Base-by-base conservation (phyloP, 2,797 vertebrate genomes). In the Sus cebifrons region DNA sequence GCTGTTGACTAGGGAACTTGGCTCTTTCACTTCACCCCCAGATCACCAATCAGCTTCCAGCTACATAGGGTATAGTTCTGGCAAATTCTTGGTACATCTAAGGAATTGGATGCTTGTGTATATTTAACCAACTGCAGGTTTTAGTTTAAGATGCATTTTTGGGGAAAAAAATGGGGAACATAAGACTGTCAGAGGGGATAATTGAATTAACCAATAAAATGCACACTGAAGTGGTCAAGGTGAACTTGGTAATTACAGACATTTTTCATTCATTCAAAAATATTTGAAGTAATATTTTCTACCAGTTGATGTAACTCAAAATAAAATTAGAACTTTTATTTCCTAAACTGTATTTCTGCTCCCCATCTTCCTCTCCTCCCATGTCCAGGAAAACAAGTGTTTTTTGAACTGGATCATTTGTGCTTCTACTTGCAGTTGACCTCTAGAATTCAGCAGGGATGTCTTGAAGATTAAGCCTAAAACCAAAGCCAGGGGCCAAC, bases 201-300 rank as follows among this genome's bases (percentile, higher is more conserved):
- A 60, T 2, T 79, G n/a, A 85, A 52, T 86, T 67, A 87, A 79
- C 58, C 32, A 52, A 54, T 71, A 79, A 96, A 93, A 92, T 90
- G 40, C 18, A 56, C 70, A 49, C 54, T 16, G 10, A 79, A 71
- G 7, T 71, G 29, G 40, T 83, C 70, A 91, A 78, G 56, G 36
- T 90, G 67, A 92, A 2, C 82, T 18, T 94, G 36, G 10, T 67
- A 36, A 84, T 79, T 86, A 83, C 3, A 82, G 79, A 89, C 18
- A 2, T 86, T 95, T 95, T 90, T 68, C 68, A 75, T 74, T 89
- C 32, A 74, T 86, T 92, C 70, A 93, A 25, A 97, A 78, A 40
- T 60, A 78, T 54, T 73, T 93, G 20, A 91, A 94, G 86, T 81
- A 74, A 27, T 32, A 36, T 94, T 96, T 97, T 93, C 78, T 92